Conservation (phyloP, 2,888 invertebrate genomes). For the Pterobdella sp. region DNA sequence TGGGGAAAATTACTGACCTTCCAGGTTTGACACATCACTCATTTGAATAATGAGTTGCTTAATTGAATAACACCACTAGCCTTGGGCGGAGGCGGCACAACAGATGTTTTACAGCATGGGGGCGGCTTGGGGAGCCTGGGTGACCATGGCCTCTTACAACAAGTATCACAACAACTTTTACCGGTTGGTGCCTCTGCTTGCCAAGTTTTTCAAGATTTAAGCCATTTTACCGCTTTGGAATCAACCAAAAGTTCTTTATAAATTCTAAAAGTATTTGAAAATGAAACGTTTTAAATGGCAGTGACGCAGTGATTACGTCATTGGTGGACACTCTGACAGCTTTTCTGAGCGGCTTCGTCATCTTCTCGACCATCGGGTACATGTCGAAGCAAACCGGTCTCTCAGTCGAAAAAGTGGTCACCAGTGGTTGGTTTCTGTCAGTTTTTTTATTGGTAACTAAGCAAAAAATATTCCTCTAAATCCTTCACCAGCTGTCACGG, state of each 20-base stretch:
- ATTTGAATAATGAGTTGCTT: not conserved
- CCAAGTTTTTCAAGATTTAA: too few relatives aligned
- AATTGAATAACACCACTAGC: conserved; percentile 31
- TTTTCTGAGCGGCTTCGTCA: conserved; percentile 49
- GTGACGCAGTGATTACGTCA: conserved; percentile 50
- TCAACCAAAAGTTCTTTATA: not conserved
- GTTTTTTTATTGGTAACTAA: too few relatives aligned
- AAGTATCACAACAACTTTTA: conserved; percentile 40
- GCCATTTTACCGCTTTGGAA: not conserved
- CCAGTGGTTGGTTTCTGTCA: conserved; percentile 43
- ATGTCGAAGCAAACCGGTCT: conserved; percentile 51
- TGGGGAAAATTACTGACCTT: conserved; percentile 36
- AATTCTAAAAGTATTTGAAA: not conserved
- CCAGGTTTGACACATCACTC: conserved; percentile 31
- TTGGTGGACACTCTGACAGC: conserved; percentile 49
- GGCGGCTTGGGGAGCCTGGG: conserved; percentile 40
- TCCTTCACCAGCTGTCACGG: not conserved
- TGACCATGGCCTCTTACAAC: conserved; percentile 40
- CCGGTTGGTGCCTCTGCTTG: too few relatives aligned
- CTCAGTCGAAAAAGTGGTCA: conserved; percentile 49
- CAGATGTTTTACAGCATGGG: conserved; percentile 41
- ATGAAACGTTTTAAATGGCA: conserved; percentile 32
- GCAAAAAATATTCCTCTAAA: not conserved
- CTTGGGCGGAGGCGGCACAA: conserved; percentile 41
- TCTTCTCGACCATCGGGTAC: conserved; percentile 58